Evolutionary conservation across 2,888 invertebrate genomes (phyloP).

Genomic region (Agriopis marginaria): DNA sequence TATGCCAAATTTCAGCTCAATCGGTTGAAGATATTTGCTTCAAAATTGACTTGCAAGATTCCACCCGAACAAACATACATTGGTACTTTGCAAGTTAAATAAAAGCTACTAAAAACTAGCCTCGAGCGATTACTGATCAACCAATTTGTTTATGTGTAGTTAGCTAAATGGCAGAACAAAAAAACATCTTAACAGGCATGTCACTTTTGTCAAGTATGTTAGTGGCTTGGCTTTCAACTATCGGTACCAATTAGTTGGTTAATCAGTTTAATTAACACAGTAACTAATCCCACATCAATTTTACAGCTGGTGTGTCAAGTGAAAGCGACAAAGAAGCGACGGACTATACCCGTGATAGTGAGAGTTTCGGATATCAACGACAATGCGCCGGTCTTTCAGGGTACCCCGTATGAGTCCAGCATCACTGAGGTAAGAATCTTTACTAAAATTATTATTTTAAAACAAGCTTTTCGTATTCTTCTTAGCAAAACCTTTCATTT

Average conservation of each 20-base stretch:
- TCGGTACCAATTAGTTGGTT: neutral
- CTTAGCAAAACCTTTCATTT: too few relatives aligned
- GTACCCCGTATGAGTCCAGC: slow-evolving; percentile 93
- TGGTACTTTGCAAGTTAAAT: too few relatives aligned
- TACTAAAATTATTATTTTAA: neutral
- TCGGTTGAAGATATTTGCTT: too few relatives aligned
- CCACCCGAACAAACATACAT: too few relatives aligned
- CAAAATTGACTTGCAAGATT: too few relatives aligned
- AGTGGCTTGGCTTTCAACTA: neutral
- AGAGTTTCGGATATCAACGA: slow-evolving; percentile 96
- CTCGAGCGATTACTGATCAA: slow-evolving; percentile 12
- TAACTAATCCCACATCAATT: slow-evolving; percentile 47
- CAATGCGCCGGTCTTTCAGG: slow-evolving; percentile 94
- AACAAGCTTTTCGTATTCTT: too few relatives aligned
- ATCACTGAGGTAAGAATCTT: slow-evolving; percentile 90
- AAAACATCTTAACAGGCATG: neutral
- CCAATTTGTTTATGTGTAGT: neutral
- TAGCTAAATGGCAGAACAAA: neutral
- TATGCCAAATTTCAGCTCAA: too few relatives aligned
- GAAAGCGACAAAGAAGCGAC: slow-evolving; percentile 91
- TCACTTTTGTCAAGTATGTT: neutral
- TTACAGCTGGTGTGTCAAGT: slow-evolving; percentile 94
- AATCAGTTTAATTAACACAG: neutral
- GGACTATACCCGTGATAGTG: slow-evolving; percentile 95
- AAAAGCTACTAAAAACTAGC: slow-evolving; percentile 1